Conservation (phyloP, 2,888 invertebrate species). For the Hydrotaea cyrtoneurina region DNA sequence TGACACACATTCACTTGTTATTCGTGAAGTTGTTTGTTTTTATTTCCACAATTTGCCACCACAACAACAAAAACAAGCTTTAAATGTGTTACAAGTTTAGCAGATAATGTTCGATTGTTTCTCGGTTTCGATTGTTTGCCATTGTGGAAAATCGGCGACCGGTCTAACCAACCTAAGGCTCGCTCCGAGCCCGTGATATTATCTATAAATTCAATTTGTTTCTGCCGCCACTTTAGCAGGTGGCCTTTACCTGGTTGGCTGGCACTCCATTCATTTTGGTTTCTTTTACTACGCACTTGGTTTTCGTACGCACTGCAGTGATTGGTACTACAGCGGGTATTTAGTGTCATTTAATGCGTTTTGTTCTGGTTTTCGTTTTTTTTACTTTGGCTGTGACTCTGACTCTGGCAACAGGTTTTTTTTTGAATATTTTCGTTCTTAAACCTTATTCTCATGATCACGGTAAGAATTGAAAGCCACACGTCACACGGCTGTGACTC, state of each 20-base stretch:
- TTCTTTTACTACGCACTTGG: not conserved
- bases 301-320: not conserved
- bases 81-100: conserved; percentile 31
- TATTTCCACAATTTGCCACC: not conserved
- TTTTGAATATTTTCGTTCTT: not conserved
- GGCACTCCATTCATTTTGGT: too few species aligned
- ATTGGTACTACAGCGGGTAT: not conserved
- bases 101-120: conserved; percentile 11
- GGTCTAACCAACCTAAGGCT: not conserved
- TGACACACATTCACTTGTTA: conserved; percentile 8
- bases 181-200: not conserved
- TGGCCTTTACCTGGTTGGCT: not conserved
- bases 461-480: conserved; percentile 5
- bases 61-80: not conserved
- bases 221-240: not conserved
- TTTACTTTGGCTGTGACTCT: too few species aligned
- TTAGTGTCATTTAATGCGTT: conserved; percentile 8
- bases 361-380: conserved; percentile 1
- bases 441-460: conserved; percentile 10
- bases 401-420: conserved; percentile 10
- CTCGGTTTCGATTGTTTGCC: not conserved
- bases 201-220: too few species aligned
- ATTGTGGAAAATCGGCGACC: not conserved
- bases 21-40: not conserved
- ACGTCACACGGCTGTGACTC: not conserved